Evolutionary conservation across 2,797 vertebrate genomes (phyloP).

Genomic region (Enteromius unitaeniatus): DNA sequence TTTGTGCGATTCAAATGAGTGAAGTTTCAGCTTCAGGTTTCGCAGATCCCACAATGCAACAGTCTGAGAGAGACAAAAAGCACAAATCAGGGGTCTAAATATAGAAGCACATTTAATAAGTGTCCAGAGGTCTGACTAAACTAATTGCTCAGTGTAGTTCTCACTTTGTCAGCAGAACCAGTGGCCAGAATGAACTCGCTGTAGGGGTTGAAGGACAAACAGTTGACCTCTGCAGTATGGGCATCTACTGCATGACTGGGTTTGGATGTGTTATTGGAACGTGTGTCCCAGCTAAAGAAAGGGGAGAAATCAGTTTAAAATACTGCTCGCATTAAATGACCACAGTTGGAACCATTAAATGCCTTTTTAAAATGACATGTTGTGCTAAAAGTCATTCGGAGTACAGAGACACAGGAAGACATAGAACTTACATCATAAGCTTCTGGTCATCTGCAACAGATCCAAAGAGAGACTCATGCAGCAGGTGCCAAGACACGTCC

Average conservation of each 20-base stretch:
- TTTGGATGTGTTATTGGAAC: constrained; percentile 97
- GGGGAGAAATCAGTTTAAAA: background rate
- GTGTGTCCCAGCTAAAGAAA: constrained; percentile 90
- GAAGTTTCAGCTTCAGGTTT: constrained; percentile 96
- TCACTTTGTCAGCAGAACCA: constrained; percentile 95
- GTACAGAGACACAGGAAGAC: background rate
- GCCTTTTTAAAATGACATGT: background rate
- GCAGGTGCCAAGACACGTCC: constrained; percentile 96
- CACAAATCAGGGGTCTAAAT: background rate
- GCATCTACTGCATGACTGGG: constrained; percentile 97
- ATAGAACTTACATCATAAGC: constrained; percentile 91
- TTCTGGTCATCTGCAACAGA: constrained; percentile 98
- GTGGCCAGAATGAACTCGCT: constrained; percentile 97
- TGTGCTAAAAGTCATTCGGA: background rate
- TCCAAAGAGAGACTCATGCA: constrained; percentile 95
- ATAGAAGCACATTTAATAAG: background rate
- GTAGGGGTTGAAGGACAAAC: constrained; percentile 96
- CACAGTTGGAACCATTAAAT: background rate
- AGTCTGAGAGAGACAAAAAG: constrained; percentile 76
- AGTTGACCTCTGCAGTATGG: constrained; percentile 98
- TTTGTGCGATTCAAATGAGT: constrained; percentile 98
- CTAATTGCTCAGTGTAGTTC: background rate
- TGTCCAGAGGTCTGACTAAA: background rate
- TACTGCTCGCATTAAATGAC: background rate
- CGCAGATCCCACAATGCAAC: constrained; percentile 97